Evolutionary conservation across 2,888 invertebrate species (phyloP).

Genomic region (Drosophila melanocephala): DNA sequence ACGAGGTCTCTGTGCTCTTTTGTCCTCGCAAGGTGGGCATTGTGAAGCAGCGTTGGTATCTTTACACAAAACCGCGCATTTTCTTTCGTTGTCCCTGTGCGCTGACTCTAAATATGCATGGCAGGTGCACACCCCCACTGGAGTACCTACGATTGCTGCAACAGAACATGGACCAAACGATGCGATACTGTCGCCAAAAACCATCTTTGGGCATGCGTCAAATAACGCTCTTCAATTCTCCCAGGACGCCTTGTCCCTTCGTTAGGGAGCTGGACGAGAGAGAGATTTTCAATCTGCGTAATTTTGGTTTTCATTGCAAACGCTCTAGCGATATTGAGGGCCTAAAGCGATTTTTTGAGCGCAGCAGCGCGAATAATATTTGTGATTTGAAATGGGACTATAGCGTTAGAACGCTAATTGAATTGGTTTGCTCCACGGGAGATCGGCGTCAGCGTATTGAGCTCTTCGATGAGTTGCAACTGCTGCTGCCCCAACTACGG

Average conservation of each 20-base stretch:
- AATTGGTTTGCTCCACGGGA: slow-evolving; percentile 29
- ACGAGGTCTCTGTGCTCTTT: slow-evolving; percentile 64
- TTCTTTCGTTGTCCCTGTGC: slow-evolving; percentile 60
- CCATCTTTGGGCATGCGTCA: too few relatives aligned
- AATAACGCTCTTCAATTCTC: fast-evolving
- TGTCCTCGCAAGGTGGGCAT: slow-evolving; percentile 70
- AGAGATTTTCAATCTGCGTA: slow-evolving; percentile 59
- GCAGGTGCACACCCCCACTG: slow-evolving; percentile 62
- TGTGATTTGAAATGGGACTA: slow-evolving; percentile 51
- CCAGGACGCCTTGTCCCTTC: slow-evolving; percentile 25
- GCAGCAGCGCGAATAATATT: neutral
- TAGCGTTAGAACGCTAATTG: slow-evolving; percentile 47
- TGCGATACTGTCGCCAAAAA: neutral
- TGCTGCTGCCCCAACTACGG: slow-evolving; percentile 25
- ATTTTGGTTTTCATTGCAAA: slow-evolving; percentile 50
- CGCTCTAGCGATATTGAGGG: slow-evolving; percentile 29
- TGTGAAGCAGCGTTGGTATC: slow-evolving; percentile 74
- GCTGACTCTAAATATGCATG: slow-evolving; percentile 64
- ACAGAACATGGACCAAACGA: slow-evolving; percentile 11
- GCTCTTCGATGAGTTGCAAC: slow-evolving; percentile 35
- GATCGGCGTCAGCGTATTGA: slow-evolving; percentile 15
- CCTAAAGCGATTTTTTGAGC: slow-evolving; percentile 37
- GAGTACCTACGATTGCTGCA: slow-evolving; percentile 62
- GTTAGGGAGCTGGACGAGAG: slow-evolving; percentile 39
- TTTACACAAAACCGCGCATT: slow-evolving; percentile 60